These are phyloP conservation scores for Bactericera cockerelli DNA, from an alignment of 1,140 invertebrate species.

Conservation along the genomic window DNA sequence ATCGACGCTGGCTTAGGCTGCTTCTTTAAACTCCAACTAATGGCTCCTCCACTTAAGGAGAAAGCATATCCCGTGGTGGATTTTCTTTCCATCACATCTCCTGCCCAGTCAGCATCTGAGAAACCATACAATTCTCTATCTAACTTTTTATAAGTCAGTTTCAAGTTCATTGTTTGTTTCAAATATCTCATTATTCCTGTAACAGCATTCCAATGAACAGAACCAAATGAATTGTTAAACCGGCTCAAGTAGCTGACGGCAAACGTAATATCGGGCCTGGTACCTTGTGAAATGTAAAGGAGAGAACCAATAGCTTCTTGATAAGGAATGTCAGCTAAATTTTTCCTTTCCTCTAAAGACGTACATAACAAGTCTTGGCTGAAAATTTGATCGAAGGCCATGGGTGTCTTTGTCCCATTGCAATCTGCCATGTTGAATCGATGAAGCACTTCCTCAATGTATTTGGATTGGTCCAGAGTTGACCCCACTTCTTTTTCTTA, in stretches of 20 bases:
- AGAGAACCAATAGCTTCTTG: constrained; percentile 27
- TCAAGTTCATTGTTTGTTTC: constrained; percentile 17
- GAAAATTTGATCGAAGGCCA: constrained; percentile 26
- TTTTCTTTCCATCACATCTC: constrained; percentile 23
- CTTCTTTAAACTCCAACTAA: constrained; percentile 22
- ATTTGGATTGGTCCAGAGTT: constrained; percentile 27
- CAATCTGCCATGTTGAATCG: constrained; percentile 28
- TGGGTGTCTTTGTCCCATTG: constrained; percentile 27
- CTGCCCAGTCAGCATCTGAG: constrained; percentile 28
- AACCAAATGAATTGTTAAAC: constrained; percentile 19
- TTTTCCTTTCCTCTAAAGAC: constrained; percentile 9
- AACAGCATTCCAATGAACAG: constrained; percentile 20
- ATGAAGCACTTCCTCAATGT: constrained; percentile 28
- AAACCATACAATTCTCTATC: constrained; percentile 24
- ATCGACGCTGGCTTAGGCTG: too few species aligned
- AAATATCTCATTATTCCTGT: constrained; percentile 26
- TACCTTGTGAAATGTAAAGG: constrained; percentile 25
- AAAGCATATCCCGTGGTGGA: constrained; percentile 24
- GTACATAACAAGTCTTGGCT: constrained; percentile 17
- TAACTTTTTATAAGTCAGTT: constrained; percentile 11
- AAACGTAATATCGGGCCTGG: constrained; percentile 30
- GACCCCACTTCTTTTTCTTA: neutral
- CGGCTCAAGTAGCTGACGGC: constrained; percentile 23
- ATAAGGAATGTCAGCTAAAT: constrained; percentile 21
- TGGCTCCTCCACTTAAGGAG: constrained; percentile 16